These are phyloP conservation scores for Sinodicranocentrus sp. DNA, from an alignment of 2,888 invertebrate genomes.

Conservation along the genomic window DNA sequence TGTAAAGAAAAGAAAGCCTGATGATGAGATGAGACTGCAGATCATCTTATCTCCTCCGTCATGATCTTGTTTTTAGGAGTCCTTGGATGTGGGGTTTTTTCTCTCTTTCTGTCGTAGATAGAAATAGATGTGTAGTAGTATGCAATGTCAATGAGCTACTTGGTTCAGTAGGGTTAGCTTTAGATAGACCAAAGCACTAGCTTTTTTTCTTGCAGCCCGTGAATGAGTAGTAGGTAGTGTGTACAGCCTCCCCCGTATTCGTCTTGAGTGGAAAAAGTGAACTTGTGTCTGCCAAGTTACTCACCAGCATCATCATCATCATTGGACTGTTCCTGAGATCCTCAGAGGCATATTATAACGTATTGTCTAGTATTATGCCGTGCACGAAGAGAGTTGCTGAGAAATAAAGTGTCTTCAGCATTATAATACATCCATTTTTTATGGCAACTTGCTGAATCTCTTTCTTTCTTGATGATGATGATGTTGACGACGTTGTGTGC, in stretches of 20 bases:
- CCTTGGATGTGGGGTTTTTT: conserved; percentile 49
- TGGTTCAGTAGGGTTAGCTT: too few species aligned
- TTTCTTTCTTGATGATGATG: conserved; percentile 2
- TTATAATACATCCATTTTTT: conserved; percentile 13
- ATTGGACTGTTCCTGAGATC: conserved; percentile 32
- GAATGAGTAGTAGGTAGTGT: background rate
- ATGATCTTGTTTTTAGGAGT: conserved; percentile 22
- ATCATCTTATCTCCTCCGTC: conserved; percentile 1
- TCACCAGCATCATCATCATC: conserved; percentile 17
- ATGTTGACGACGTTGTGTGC: background rate
- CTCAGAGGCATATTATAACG: background rate
- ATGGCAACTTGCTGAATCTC: conserved; percentile 49
- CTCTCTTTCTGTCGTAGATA: background rate
- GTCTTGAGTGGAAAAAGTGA: conserved; percentile 32
- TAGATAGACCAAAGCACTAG: conserved; percentile 1
- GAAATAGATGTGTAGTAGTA: conserved; percentile 16
- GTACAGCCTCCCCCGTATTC: conserved; percentile 39
- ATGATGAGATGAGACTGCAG: conserved; percentile 23
- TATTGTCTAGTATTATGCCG: background rate
- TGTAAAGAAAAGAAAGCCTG: too few species aligned
- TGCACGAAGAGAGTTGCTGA: background rate
- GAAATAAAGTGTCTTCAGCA: background rate
- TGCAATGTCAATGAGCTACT: conserved; percentile 43
- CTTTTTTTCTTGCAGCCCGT: background rate
- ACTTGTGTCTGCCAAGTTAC: conserved; percentile 37